Evolutionary conservation across 2,888 invertebrate genomes (phyloP), one percentile per base, ranked within the genome.

Genomic region (Caenorhabditis sp.): DNA sequence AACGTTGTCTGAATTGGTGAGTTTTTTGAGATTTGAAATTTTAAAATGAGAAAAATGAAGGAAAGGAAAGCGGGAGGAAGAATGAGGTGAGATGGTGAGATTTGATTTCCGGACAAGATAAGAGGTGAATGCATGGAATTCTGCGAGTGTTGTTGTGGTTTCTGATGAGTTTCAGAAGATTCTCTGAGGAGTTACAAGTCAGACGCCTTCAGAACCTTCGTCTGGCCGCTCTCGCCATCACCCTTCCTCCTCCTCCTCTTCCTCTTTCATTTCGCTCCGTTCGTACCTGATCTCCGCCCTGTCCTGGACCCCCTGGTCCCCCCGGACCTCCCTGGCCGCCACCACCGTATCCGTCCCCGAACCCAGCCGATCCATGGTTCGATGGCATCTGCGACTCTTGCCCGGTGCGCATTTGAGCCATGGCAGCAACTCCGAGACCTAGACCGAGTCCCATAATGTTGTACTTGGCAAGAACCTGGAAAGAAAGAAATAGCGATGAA

Each of bases 381-480:
- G 81, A 13, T 18, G 80, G 65, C 71, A 74, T 69, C 22, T 35
- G 65, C 3, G 61, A 8, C 20, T 79, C 85, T 20, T 82, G 84
- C 9, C 78, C 80, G 32, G 86, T 83, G 24, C 90, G 79, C 88
- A 89, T 89, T 78, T 89, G 89, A 18, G 91, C 92, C 89, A 92
- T 89, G 6, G 91, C 90, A 1, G 91, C 91, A 5, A 91, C 91
- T 28, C 92, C 92, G n/a, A 92, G 84, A 3, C 92, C 91, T 8
- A 93, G 89, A 1, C 95, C 95, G 93, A 96, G 94, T 70, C 95
- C 96, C 85, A 98, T 94, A 91, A 98, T 96, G 85, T 94, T 94
- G 94, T 97, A 97, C 94, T 96, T 97, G 90, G 96, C 96, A 85
- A 98, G 94, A 65, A 97, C 96, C 87, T 87, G 44, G 22, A 60